These are phyloP conservation scores for Ctenosaura bakeri DNA, from an alignment of 2,797 vertebrate genomes.

Conservation along the genomic window DNA sequence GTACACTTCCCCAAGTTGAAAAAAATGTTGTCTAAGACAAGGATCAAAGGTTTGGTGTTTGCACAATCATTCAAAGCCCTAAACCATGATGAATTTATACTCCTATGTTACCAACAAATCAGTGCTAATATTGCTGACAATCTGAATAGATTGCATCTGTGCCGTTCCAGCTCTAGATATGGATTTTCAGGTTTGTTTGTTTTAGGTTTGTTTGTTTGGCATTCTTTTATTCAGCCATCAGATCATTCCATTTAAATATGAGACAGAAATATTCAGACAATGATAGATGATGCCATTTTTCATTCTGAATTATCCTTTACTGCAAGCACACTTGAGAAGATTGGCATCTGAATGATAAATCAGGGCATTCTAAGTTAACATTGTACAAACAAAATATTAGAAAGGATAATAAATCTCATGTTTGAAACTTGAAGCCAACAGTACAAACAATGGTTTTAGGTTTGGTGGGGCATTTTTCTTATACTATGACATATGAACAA, in stretches of 20 bases:
- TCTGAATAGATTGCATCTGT: not conserved
- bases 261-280: conserved; percentile 5
- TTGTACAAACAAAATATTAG: conserved; percentile 24
- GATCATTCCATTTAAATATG: conserved; percentile 21
- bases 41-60: not conserved
- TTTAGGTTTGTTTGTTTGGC: not conserved
- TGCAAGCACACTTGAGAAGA: conserved; percentile 25
- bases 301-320: conserved; percentile 30
- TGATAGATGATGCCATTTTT: conserved; percentile 31
- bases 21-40: not conserved
- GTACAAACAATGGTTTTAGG: not conserved
- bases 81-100: not conserved
- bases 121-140: not conserved
- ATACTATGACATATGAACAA: not conserved
- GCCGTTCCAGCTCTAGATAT: not conserved
- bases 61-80: not conserved
- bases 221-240: not conserved
- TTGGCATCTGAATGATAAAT: conserved; percentile 28
- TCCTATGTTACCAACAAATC: not conserved
- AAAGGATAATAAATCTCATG: conserved; percentile 26
- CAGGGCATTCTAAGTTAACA: conserved; percentile 25
- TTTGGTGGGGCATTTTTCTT: not conserved
- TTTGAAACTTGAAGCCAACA: not conserved
- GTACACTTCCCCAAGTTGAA: not conserved
- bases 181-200: not conserved